Base-by-base conservation (phyloP, 2,113 vertebrate genomes). In the Dunckerocampus dactyliophorus region DNA sequence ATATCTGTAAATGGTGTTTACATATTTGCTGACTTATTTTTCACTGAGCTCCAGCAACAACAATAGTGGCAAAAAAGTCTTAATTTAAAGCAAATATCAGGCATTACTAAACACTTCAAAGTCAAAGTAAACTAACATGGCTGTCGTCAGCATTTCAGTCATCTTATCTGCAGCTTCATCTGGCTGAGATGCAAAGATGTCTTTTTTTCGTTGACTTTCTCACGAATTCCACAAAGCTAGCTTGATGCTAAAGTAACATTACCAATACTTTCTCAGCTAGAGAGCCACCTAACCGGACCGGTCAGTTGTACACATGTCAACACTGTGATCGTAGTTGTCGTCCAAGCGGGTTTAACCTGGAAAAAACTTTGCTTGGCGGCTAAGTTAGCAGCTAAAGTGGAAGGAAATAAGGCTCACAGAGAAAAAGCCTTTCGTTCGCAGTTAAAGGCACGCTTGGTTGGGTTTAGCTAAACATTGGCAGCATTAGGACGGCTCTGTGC, bases 371-470 rank as follows among this genome's bases (percentile, higher is more conserved):
- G 59, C 49, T 74, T 72, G 63, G 21, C 73, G 77, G 77, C 81
- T 81, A 85, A 81, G 65, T 82, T 82, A 80, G 81, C 81, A 28
- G 74, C 77, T 76, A 68, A 74, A 49, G 22, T 14, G 1, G 28
- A 47, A 60, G 17, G 21, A 31, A 37, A 49, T 16, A 17, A n/a
- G 20, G 17, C n/a, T 10, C 20, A 37, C 10, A 50, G 47, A 49
- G 15, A 28, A 19, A 16, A 19, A 16, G 14, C 1, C n/a, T 24
- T 13, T 0, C 0, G 21, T 28, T 42, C 3, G 43, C 10, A 49
- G 17, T 43, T 6, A 2, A 47, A 52, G 13, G 3, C 4, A 28
- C 43, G 28, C 0, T 0, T 1, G 14, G 6, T 14, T 8, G 14
- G n/a, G 13, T 45, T 60, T 5, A 63, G n/a, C n/a, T 6, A 3